phyloP scores from a whole-genome alignment of 2,888 invertebrate genomes.

The Ommatoiulus sabulosus region DNA sequence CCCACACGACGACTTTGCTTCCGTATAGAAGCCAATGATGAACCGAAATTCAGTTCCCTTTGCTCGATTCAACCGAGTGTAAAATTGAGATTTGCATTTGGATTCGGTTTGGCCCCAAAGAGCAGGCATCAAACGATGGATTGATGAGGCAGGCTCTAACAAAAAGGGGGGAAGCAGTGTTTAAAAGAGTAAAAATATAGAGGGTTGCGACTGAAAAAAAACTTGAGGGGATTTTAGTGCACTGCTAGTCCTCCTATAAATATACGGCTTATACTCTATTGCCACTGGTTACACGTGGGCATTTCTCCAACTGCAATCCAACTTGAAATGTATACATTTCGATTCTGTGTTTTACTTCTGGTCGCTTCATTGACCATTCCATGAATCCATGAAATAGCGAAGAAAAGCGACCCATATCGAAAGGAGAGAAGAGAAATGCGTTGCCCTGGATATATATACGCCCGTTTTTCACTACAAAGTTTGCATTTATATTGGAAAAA shows the following conservation, averaged over 20 bases:
- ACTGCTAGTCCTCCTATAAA: not conserved
- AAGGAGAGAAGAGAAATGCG: not conserved
- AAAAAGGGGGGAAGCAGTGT: conserved; percentile 36
- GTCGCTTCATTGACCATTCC: conserved; percentile 53
- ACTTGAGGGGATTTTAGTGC: conserved; percentile 35
- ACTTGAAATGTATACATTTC: conserved; percentile 40
- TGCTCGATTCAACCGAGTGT: conserved; percentile 50
- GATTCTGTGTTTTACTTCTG: conserved; percentile 50
- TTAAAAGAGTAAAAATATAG: conserved; percentile 43
- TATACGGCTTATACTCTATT: conserved; percentile 39
- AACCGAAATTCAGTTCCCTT: conserved; percentile 47
- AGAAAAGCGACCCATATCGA: conserved; percentile 31
- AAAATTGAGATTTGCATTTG: conserved; percentile 53
- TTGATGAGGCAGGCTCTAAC: conserved; percentile 46
- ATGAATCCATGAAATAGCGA: conserved; percentile 47
- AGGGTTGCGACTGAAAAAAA: not conserved
- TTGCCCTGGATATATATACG: not conserved
- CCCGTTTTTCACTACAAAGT: not conserved
- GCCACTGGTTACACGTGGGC: conserved; percentile 12
- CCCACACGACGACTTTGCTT: not conserved
- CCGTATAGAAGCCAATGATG: conserved; percentile 13
- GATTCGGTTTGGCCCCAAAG: conserved; percentile 47
- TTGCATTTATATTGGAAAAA: conserved; percentile 27
- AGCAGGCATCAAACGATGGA: conserved; percentile 44
- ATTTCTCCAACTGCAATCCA: conserved; percentile 43